A percentile compares a stretch with the other conserved stretches of the same genome.
phyloP scores from a whole-genome alignment of 2,888 invertebrate genomes.

The Diaphora mendica region DNA sequence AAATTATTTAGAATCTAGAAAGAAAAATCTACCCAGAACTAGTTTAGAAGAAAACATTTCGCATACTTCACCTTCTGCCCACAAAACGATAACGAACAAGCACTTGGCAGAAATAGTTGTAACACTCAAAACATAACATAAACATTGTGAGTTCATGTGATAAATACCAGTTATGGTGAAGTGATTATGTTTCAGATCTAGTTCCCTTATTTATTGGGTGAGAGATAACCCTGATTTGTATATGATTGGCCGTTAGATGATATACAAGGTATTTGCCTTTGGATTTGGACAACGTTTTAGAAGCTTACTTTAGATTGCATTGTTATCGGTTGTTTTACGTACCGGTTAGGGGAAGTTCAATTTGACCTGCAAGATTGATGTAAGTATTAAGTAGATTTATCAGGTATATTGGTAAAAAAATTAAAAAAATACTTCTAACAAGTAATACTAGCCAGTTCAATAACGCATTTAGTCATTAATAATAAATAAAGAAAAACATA shows the following conservation, averaged over 20 bases:
- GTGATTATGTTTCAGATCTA: slow-evolving; percentile 63
- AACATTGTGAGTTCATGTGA: slow-evolving; percentile 64
- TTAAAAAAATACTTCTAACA: neutral
- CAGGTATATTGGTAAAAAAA: neutral
- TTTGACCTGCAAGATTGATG: neutral
- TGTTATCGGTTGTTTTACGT: slow-evolving; percentile 8
- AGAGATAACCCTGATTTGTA: slow-evolving; percentile 71
- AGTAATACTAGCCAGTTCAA: too few relatives aligned
- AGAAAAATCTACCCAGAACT: too few relatives aligned
- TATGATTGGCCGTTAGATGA: slow-evolving; percentile 58
- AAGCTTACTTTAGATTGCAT: slow-evolving; percentile 21
- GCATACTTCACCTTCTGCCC: slow-evolving; percentile 36
- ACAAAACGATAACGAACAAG: slow-evolving; percentile 33
- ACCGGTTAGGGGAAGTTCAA: neutral
- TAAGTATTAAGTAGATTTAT: neutral
- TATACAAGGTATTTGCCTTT: slow-evolving; percentile 54
- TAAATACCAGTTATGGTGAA: slow-evolving; percentile 66
- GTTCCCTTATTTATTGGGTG: slow-evolving; percentile 61
- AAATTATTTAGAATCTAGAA: too few relatives aligned
- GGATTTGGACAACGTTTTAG: slow-evolving; percentile 46
- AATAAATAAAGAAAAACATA: too few relatives aligned
- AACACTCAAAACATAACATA: slow-evolving; percentile 65
- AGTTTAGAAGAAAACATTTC: neutral
- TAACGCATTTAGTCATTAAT: too few relatives aligned
- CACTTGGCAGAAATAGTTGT: slow-evolving; percentile 72